Evolutionary conservation across 2,888 invertebrate species (phyloP).

Genomic region (Phaonia tiefii): DNA sequence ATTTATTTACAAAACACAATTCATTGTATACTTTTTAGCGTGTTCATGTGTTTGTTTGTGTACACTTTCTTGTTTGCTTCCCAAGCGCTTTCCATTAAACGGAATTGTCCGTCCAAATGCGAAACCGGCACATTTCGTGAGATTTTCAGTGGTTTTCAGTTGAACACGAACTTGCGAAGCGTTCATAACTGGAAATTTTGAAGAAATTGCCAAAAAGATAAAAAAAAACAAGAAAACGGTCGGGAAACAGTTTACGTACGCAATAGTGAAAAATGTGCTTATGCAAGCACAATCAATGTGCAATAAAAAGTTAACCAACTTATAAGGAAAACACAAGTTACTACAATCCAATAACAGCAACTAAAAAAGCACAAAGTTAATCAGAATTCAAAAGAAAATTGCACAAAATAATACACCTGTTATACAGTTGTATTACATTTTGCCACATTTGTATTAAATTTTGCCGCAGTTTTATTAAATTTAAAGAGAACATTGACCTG

Average conservation of each 20-base stretch:
- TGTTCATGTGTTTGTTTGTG: conserved; percentile 33
- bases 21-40: conserved; percentile 26
- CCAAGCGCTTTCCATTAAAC: conserved; percentile 40
- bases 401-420: too few species aligned
- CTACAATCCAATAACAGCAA: too few species aligned
- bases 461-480: too few species aligned
- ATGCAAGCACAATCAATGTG: too few species aligned
- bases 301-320: too few species aligned
- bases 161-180: conserved; percentile 59
- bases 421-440: too few species aligned
- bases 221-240: background rate
- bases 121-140: conserved; percentile 18
- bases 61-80: conserved; percentile 26
- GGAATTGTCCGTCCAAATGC: conserved; percentile 16
- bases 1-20: conserved; percentile 34
- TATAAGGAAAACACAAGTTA: too few species aligned
- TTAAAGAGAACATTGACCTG: too few species aligned
- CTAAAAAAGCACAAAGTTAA: too few species aligned
- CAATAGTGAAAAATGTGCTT: background rate
- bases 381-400: too few species aligned
- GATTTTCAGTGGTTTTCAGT: conserved; percentile 52
- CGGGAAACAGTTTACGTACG: conserved; percentile 5
- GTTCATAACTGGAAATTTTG: conserved; percentile 31
- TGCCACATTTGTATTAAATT: too few species aligned
- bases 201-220: background rate